Percentiles rank a stretch among this genome's conserved stretches.
phyloP scores from a whole-genome alignment of 1,140 invertebrate genomes.

The Lasaia peninsularis region DNA sequence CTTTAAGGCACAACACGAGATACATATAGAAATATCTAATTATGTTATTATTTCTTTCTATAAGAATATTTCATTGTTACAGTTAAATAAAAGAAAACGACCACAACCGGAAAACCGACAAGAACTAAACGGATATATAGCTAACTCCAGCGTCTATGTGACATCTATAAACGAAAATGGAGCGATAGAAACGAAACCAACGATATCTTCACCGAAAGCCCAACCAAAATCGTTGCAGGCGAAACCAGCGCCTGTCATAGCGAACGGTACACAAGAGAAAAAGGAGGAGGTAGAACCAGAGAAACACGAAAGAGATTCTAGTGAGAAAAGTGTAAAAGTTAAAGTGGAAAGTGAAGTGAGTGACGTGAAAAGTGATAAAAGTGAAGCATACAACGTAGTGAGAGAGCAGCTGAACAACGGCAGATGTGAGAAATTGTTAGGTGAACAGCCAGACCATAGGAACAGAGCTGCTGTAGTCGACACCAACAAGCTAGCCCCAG shows the following conservation, averaged over 20 bases:
- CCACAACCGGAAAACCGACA: constrained; percentile 75
- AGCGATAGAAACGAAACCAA: constrained; percentile 77
- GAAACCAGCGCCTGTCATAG: constrained; percentile 59
- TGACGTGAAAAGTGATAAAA: constrained; percentile 59
- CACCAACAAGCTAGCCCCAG: constrained; percentile 74
- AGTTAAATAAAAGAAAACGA: constrained; percentile 82
- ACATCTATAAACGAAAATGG: constrained; percentile 84
- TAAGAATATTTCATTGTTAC: constrained; percentile 44
- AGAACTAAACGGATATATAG: constrained; percentile 85
- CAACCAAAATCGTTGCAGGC: constrained; percentile 56
- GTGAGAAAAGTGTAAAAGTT: constrained; percentile 58
- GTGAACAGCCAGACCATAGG: constrained; percentile 79
- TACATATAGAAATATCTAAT: too few relatives aligned
- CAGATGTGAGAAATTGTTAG: constrained; percentile 84
- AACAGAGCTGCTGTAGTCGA: constrained; percentile 76
- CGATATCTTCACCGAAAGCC: constrained; percentile 68
- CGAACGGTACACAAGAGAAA: constrained; percentile 52
- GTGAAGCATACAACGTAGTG: constrained; percentile 60
- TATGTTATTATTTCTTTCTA: too few relatives aligned
- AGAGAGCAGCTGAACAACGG: constrained; percentile 79
- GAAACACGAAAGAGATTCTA: constrained; percentile 61
- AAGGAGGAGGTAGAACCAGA: constrained; percentile 52
- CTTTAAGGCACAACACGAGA: too few relatives aligned
- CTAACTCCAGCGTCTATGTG: constrained; percentile 87
- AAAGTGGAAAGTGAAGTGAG: constrained; percentile 47